Evolutionary conservation across 2,797 vertebrate species (phyloP).

Genomic region (Lycodopsis pacificus): DNA sequence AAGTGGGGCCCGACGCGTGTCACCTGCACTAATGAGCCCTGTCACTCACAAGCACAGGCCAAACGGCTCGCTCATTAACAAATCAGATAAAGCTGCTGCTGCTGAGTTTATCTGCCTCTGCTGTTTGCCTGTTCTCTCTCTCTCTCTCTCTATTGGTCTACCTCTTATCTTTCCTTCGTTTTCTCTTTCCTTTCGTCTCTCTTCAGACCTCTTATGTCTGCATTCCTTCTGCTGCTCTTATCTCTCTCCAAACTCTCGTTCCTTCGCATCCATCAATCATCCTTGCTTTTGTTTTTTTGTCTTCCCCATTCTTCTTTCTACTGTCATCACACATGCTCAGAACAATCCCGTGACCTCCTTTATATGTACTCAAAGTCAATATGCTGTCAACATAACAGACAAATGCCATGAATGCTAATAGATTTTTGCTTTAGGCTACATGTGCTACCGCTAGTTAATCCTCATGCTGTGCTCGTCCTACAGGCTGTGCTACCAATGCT

Average conservation of each 20-base stretch:
- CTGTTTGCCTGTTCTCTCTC: conserved; percentile 9
- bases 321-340: neutral
- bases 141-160: neutral
- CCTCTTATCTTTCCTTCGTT: conserved; percentile 25
- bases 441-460: conserved; percentile 14
- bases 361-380: conserved; percentile 18
- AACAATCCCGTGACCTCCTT: neutral
- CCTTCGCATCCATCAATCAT: conserved; percentile 42
- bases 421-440: conserved; percentile 9
- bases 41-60: conserved; percentile 42
- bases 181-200: conserved; percentile 13
- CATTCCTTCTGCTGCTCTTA: conserved; percentile 39
- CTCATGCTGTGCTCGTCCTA: neutral
- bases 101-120: conserved; percentile 21
- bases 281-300: neutral
- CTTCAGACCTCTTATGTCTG: conserved; percentile 4
- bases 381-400: conserved; percentile 21
- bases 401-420: conserved; percentile 28
- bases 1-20: conserved; percentile 45
- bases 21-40: conserved; percentile 35
- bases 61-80: conserved; percentile 39
- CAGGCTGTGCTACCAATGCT: neutral
- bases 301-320: neutral
- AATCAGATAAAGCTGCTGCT: conserved; percentile 47
- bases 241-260: conserved; percentile 44